Percentiles rank a stretch among this genome's conserved stretches.
phyloP scores from a whole-genome alignment of 2,797 vertebrate genomes.

The Acomys russatus region DNA sequence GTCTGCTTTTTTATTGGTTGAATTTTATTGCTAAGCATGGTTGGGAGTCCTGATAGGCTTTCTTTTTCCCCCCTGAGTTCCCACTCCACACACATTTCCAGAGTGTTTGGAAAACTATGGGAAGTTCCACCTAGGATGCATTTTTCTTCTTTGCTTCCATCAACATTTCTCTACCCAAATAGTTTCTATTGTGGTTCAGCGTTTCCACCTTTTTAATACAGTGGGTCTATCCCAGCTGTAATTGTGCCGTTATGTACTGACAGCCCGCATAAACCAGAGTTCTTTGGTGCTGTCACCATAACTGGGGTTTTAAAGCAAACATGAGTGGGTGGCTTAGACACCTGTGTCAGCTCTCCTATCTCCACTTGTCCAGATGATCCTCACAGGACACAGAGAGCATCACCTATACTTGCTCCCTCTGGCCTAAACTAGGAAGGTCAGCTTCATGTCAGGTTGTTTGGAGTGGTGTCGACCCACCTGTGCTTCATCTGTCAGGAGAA shows the following conservation, averaged over 20 bases:
- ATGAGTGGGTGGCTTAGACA: neutral
- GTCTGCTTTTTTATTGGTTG: neutral
- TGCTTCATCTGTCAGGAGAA: conserved; percentile 86
- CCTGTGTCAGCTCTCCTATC: conserved; percentile 48
- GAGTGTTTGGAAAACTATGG: conserved; percentile 65
- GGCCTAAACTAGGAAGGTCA: conserved; percentile 64
- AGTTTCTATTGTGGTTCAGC: conserved; percentile 59
- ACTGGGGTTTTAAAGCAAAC: conserved; percentile 1
- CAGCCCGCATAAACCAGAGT: conserved; percentile 58
- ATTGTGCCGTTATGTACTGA: conserved; percentile 56
- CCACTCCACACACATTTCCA: neutral
- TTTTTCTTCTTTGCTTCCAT: conserved; percentile 72
- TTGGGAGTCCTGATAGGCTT: neutral
- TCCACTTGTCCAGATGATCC: neutral
- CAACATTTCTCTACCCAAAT: conserved; percentile 66
- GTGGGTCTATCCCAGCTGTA: conserved; percentile 41
- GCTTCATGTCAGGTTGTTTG: conserved; percentile 82
- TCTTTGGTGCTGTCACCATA: conserved; percentile 62
- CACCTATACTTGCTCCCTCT: conserved; percentile 50
- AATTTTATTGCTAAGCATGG: conserved; percentile 7
- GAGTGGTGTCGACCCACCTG: conserved; percentile 84
- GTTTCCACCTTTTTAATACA: conserved; percentile 71
- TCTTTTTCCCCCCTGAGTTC: neutral
- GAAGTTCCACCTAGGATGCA: conserved; percentile 68
- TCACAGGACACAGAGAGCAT: conserved; percentile 61